A percentile compares a stretch with the other conserved stretches of the same genome.
Evolutionary conservation across 2,888 invertebrate species (phyloP).

Genomic region (Epistrophe grossulariae): DNA sequence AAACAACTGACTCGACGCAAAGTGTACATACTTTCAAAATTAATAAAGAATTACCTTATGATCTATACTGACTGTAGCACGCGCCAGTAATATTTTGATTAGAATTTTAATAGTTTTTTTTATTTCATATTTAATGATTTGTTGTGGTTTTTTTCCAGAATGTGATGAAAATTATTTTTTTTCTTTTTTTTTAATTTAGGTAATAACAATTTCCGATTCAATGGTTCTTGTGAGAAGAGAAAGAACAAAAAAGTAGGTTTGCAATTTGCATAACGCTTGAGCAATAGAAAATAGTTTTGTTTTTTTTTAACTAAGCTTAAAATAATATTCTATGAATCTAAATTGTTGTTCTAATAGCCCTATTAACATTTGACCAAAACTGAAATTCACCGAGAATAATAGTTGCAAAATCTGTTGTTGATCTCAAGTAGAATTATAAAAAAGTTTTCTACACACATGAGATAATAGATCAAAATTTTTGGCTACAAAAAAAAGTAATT

Average conservation of each 20-base stretch:
- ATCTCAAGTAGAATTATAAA: neutral
- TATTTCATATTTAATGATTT: neutral
- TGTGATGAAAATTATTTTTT: slow-evolving; percentile 5
- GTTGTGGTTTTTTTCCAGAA: neutral
- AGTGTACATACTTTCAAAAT: neutral
- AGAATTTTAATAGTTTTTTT: neutral
- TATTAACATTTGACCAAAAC: neutral
- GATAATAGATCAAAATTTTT: neutral
- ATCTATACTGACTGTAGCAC: neutral
- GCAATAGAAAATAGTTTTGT: neutral
- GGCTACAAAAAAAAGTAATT: neutral
- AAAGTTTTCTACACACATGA: neutral
- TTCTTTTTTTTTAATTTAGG: neutral
- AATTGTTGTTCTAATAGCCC: neutral
- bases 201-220: neutral
- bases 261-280: neutral
- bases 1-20: neutral
- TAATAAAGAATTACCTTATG: neutral
- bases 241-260: neutral
- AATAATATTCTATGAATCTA: neutral
- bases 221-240: neutral
- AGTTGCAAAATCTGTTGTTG: neutral
- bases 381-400: neutral
- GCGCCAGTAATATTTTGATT: neutral
- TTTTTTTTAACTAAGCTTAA: neutral